These are phyloP conservation scores for Cistogaster globosa DNA, from an alignment of 2,888 invertebrate genomes.

Conservation along the genomic window DNA sequence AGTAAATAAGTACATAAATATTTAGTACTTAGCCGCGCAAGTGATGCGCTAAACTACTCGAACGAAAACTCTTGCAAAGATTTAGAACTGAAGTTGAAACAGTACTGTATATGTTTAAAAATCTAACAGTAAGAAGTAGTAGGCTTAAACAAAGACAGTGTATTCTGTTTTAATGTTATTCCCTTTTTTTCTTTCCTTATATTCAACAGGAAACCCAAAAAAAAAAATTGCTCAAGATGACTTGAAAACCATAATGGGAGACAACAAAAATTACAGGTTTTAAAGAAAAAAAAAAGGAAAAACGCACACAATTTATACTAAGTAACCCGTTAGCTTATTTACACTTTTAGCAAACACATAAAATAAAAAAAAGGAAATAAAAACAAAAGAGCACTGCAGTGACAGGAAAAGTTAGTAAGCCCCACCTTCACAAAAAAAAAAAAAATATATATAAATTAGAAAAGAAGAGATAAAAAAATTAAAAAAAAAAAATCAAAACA, in stretches of 20 bases:
- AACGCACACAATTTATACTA: conserved; percentile 8
- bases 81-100: too few species aligned
- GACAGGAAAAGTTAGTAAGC: not conserved
- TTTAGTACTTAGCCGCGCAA: too few species aligned
- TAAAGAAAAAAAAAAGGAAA: not conserved
- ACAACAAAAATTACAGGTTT: not conserved
- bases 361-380: not conserved
- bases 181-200: not conserved
- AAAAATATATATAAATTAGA: too few species aligned
- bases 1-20: not conserved
- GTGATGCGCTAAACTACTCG: not conserved
- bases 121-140: not conserved
- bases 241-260: not conserved
- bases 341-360: too few species aligned
- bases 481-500: conserved; percentile 9
- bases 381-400: not conserved
- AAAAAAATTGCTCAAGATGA: not conserved
- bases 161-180: too few species aligned
- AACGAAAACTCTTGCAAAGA: not conserved
- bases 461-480: too few species aligned
- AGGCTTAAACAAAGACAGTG: not conserved
- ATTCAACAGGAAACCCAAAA: not conserved
- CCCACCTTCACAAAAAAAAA: not conserved
- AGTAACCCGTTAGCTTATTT: conserved; percentile 33
- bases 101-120: not conserved